Percentiles rank a stretch among this genome's conserved stretches.
Conservation (phyloP, 2,888 invertebrate species). For the Leistus spinibarbis region DNA sequence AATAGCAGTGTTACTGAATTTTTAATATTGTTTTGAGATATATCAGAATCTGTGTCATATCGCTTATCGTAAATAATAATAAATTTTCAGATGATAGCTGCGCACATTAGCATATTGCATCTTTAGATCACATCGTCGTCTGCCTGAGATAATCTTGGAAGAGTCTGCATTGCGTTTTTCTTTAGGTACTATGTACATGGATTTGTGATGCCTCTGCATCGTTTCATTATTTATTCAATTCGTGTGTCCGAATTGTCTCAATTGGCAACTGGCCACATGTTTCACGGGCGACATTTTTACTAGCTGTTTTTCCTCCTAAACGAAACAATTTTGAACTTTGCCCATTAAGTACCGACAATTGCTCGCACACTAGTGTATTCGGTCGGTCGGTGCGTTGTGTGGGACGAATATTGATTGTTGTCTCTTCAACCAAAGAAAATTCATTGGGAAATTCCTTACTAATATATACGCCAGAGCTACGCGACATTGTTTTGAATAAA, state of each 20-base stretch:
- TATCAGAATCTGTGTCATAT: no score
- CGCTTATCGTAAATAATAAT: no score
- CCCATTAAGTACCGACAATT: constrained; percentile 31
- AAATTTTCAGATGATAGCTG: no score
- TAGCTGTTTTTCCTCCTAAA: constrained; percentile 22
- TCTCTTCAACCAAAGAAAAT: neutral
- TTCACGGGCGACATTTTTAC: constrained; percentile 29
- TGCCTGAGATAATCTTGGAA: neutral
- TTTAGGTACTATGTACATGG: neutral
- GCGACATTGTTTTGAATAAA: no score
- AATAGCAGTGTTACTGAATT: no score
- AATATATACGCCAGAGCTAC: no score
- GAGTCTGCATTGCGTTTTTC: neutral
- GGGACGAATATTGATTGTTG: neutral
- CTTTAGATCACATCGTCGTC: neutral
- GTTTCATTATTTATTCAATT: constrained; percentile 35
- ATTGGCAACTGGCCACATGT: constrained; percentile 36
- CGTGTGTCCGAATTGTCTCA: constrained; percentile 28
- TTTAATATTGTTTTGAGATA: no score
- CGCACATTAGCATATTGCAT: no score
- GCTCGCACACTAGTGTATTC: constrained; percentile 9
- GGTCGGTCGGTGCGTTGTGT: neutral
- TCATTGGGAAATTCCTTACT: neutral
- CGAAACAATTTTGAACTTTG: constrained; percentile 35
- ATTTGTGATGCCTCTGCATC: no score